Evolutionary conservation across 2,888 invertebrate genomes (phyloP), one percentile per base, ranked within the genome.

Genomic region (Deilephila elpenor): DNA sequence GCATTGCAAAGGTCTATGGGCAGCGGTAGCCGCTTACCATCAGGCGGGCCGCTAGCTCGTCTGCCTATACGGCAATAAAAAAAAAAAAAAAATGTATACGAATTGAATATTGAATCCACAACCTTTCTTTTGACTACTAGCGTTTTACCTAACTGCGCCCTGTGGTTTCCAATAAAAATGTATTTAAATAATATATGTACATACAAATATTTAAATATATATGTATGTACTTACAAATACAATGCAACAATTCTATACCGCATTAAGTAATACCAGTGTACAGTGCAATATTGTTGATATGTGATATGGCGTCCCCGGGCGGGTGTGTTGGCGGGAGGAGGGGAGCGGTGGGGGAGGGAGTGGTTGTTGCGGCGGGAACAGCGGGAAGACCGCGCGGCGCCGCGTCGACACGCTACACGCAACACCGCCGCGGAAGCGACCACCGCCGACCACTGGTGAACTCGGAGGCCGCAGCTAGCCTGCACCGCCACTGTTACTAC

Each of bases 371-470:
- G 61, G 17, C 32, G 25, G 64, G 37, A 61, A 20, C 14, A 14
- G 8, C 8, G 37, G 44, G 51, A 29, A 67, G 67, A 67, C 67
- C 67, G 67, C 44, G 67, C 17, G 67, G 51, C 67, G 67, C 67
- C 67, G 20, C 51, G 60, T 25, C 25, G 20, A 29, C 67, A 67
- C 25, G 67, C 44, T 44, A 51, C 67, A 25, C 37, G 37, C 37
- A 5, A 37, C 37, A 67, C 20, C 67, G 17, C 67, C 37, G 56
- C n/a, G 56, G 56, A 56, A 19, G 6, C 11, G 20, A 62, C 61
- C 61, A 32, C 34, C 61, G 17, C 19, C 14, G 19, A 62, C 61
- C 61, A 62, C 32, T 34, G 32, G n/a, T 8, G 19, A 19, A 34
- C 19, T 37, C 64, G 44, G 1, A 25, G 1, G 25, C 25, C 25